These are phyloP conservation scores for Slavum lentiscoides DNA, from an alignment of 2,888 invertebrate genomes.

Conservation along the genomic window DNA sequence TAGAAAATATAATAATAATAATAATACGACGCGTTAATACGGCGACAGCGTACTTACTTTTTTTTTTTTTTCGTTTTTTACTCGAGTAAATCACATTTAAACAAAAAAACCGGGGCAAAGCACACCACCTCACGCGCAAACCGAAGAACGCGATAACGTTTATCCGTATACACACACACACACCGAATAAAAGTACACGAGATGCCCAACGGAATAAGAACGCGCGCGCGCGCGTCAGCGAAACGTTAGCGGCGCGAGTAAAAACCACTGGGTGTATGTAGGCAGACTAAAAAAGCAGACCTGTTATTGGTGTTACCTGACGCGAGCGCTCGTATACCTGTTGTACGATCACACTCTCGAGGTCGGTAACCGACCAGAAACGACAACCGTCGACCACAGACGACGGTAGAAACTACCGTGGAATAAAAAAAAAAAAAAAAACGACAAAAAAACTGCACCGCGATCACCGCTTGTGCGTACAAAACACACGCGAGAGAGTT, in stretches of 20 bases:
- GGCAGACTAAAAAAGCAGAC: constrained; percentile 38
- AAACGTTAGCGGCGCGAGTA: constrained; percentile 42
- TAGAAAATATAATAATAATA: neutral
- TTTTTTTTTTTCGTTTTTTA: no score
- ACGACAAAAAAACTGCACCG: neutral
- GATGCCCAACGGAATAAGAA: no score
- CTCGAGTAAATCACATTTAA: no score
- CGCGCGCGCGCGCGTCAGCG: neutral
- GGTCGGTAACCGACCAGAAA: constrained; percentile 51
- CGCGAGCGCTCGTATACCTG: constrained; percentile 48
- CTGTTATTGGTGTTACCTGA: constrained; percentile 52
- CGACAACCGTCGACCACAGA: constrained; percentile 48
- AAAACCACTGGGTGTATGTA: constrained; percentile 44
- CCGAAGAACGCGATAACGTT: no score
- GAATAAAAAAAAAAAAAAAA: no score
- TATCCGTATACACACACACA: no score
- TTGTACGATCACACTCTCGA: constrained; percentile 35
- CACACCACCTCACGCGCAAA: no score
- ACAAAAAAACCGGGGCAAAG: no score
- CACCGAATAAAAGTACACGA: no score
- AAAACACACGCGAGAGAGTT: constrained; percentile 12
- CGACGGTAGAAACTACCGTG: constrained; percentile 39
- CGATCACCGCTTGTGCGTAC: neutral
- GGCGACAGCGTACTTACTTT: no score
- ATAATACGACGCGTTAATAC: no score